Evolutionary conservation across 2,113 vertebrate genomes (phyloP), one percentile per base, ranked within the genome.

Genomic region (Centropus unirufus): DNA sequence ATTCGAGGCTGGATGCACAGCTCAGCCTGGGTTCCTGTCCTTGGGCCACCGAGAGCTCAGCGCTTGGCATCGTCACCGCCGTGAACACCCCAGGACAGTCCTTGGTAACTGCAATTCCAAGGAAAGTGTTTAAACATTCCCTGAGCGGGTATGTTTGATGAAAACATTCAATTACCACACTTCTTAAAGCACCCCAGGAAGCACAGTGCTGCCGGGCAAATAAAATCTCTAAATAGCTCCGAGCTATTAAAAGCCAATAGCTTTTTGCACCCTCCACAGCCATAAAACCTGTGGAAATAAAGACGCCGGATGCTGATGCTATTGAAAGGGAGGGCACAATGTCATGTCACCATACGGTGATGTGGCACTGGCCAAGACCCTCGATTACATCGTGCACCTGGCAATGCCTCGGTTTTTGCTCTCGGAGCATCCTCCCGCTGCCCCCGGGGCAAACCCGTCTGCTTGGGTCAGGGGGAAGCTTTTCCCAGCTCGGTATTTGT

Each of bases 331-430:
- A 70, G 49, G n/a, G 36, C 40, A 72, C 52, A 39, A 29, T 22
- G 12, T 16, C 3, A 1, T 46, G 58, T 47, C 39, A 57, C 68
- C 46, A 10, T 3, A 9, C 5, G 63, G 44, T 15, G 73, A 54
- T 7, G 19, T 47, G 39, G 69, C 9, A 11, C 83, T 55, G 63
- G 77, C 52, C 68, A 40, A 30, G 52, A 21, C 61, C 66, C 58
- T 89, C 2, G 0, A 4, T 54, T 19, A 32, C 32, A 32, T 18
- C 2, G 0, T 14, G 17, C 4, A 15, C 12, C 3, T 7, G 9
- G 52, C 64, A 40, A 7, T 2, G 14, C 9, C 32, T 76, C 18
- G 0, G 6, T 11, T 42, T 52, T 29, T 5, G 11, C 55, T 23
- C 49, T 21, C 2, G 51, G 67, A 24, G 34, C 47, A 57, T 10